Evolutionary conservation across 2,888 invertebrate species (phyloP), one percentile per base, ranked within the genome.

Genomic region (Dichetophora obliterata): DNA sequence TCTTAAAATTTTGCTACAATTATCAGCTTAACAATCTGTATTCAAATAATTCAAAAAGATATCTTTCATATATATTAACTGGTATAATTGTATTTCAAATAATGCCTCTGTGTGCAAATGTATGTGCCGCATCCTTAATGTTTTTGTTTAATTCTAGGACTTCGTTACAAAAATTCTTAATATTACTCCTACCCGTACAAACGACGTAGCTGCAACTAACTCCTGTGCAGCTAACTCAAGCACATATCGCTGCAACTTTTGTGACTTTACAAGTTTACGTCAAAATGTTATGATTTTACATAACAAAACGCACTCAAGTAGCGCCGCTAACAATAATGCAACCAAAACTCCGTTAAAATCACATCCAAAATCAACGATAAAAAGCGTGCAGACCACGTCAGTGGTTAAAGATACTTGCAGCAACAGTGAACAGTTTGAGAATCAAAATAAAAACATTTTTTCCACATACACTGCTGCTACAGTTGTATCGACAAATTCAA

Each of bases 201-300:
- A 66, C 22, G 54, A 66, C 22, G 54, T 11, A 5, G 43, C 48
- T 57, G 61, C 52, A 27, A 63, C 63, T 6, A 54, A 54, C 9
- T 27, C 24, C 16, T 27, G 68, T 70, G 75, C 68, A 74, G 14
- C 66, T 27, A 78, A 71, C 57, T 75, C 22, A 24, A 77, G 72
- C 19, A 66, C 80, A 63, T 94, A 92, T 85, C 90, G 91, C 50
- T 94, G 94, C 85, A 91, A 91, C 82, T 88, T 92, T 48, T 94
- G 94, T 84, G 87, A 90, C 73, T 95, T 94, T 84, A 91, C 91
- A 31, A 92, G 94, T 43, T 90, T 91, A 19, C 91, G 95, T 37
- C 90, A 95, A 31, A 95, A 95, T 86, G 93, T 94, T 61, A 91
- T 95, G 85, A 92, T 94, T 79, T 89, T 93, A 80, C 95, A 95